Evolutionary conservation across 92 coral and sea anemone genomes (phyloP).

Genomic region (Parazoanthus darwini): DNA sequence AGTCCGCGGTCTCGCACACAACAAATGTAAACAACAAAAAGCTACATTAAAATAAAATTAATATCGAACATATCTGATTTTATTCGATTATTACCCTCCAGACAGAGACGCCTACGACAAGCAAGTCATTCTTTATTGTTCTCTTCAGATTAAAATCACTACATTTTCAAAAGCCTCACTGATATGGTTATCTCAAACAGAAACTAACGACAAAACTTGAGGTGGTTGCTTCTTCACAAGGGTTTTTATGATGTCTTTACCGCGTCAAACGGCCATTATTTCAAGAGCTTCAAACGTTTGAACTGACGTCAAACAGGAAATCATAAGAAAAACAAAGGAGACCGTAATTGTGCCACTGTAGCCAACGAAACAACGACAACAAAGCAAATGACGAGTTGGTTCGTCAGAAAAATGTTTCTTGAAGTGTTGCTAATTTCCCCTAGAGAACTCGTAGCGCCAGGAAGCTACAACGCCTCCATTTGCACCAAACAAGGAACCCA

Average conservation of each 20-base stretch:
- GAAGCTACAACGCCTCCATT: no score
- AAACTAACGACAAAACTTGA: neutral
- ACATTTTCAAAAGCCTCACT: neutral
- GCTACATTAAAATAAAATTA: neutral
- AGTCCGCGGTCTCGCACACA: neutral
- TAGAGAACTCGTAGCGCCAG: no score
- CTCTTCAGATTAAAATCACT: neutral
- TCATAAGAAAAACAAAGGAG: constrained; percentile 1
- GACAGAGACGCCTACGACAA: neutral
- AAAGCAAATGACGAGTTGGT: neutral
- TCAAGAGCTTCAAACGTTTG: neutral
- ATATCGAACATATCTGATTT: neutral
- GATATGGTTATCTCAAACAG: neutral
- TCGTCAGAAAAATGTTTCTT: no score
- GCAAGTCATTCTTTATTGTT: neutral
- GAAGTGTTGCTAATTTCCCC: no score
- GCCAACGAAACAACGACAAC: neutral
- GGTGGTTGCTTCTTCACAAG: neutral
- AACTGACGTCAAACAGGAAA: neutral
- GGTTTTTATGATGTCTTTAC: neutral
- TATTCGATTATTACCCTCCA: neutral
- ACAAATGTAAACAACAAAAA: neutral
- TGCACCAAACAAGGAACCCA: no score
- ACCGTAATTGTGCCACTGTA: neutral
- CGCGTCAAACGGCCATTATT: neutral